Percentiles rank a stretch among this genome's conserved stretches.
Evolutionary conservation across 2,888 invertebrate species (phyloP).

Genomic region (Isotomurus palustris): DNA sequence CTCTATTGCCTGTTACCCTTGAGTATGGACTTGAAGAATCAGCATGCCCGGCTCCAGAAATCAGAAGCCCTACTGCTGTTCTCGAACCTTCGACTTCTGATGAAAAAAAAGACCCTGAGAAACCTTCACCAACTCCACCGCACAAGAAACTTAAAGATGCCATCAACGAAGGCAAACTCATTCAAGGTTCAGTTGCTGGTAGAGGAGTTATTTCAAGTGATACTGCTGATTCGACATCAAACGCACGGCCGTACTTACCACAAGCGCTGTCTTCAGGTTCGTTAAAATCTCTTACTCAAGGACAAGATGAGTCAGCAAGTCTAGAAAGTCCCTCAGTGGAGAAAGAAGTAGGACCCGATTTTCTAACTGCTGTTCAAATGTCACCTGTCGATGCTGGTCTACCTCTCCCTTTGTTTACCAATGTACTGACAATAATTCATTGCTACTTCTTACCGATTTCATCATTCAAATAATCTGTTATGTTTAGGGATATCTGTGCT

Average conservation of each 20-base stretch:
- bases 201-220: conserved; percentile 9
- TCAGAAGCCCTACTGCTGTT: too few relatives aligned
- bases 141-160: conserved; percentile 29
- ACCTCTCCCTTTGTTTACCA: conserved; percentile 79
- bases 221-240: too few relatives aligned
- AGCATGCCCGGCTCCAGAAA: too few relatives aligned
- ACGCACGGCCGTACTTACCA: too few relatives aligned
- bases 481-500: conserved; percentile 84
- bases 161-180: conserved; percentile 25
- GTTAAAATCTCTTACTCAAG: too few relatives aligned
- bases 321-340: too few relatives aligned
- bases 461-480: background rate
- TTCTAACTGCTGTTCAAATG: conserved; percentile 57
- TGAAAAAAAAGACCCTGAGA: conserved; percentile 3
- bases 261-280: too few relatives aligned
- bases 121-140: conserved; percentile 2
- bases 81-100: background rate
- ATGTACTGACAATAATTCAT: conserved; percentile 52
- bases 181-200: conserved; percentile 17
- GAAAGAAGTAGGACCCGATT: too few relatives aligned
- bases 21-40: conserved; percentile 77
- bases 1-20: conserved; percentile 82
- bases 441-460: background rate
- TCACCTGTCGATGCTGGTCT: conserved; percentile 74
- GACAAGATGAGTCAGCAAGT: background rate